These are phyloP conservation scores for Pantherophis vulpinus DNA, from an alignment of 2,797 vertebrate species.

Conservation along the genomic window DNA sequence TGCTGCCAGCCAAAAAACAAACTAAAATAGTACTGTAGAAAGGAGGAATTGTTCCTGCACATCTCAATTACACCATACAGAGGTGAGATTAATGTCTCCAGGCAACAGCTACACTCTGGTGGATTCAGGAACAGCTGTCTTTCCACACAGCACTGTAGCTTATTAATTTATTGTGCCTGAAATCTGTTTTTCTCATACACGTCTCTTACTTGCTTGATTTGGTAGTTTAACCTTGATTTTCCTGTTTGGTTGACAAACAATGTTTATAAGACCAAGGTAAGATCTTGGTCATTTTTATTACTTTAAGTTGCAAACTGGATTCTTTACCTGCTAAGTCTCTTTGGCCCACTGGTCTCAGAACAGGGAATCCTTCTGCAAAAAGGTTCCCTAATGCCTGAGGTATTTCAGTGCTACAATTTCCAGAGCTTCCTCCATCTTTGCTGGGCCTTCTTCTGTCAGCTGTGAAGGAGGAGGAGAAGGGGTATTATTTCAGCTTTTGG, in stretches of 20 bases:
- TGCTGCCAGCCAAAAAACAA: neutral
- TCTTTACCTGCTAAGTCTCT: constrained; percentile 82
- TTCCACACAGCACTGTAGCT: neutral
- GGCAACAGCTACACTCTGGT: neutral
- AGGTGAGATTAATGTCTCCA: neutral
- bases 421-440: constrained; percentile 69
- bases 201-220: neutral
- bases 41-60: neutral
- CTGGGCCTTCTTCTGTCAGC: constrained; percentile 72
- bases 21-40: neutral
- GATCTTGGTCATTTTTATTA: neutral
- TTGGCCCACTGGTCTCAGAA: constrained; percentile 85
- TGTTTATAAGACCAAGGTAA: neutral
- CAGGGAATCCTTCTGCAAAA: constrained; percentile 93
- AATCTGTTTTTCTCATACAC: neutral
- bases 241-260: neutral
- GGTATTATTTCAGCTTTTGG: neutral
- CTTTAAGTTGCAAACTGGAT: neutral
- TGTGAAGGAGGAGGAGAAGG: constrained; percentile 37
- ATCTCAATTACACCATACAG: neutral
- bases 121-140: too few species aligned
- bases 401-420: constrained; percentile 61
- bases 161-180: neutral
- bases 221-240: neutral
- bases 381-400: constrained; percentile 82